These are phyloP conservation scores for Xenus cinereus DNA, from an alignment of 2,113 vertebrate species.

Conservation along the genomic window DNA sequence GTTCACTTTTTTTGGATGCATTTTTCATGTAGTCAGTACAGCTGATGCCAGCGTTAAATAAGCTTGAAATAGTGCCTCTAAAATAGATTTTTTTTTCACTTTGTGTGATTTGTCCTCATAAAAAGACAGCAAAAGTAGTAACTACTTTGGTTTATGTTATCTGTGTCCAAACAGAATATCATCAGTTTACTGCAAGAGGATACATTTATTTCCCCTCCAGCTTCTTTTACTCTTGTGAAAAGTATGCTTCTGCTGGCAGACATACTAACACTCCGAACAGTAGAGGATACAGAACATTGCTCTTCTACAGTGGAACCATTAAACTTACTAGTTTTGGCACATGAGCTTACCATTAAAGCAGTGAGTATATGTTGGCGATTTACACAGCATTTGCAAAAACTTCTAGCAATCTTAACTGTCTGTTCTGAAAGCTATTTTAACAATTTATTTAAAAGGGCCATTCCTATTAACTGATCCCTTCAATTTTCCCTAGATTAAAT, in stretches of 20 bases:
- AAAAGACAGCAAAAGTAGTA: not conserved
- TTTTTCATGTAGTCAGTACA: conserved; percentile 5
- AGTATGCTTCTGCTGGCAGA: conserved; percentile 76
- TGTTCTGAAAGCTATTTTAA: not conserved
- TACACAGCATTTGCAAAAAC: not conserved
- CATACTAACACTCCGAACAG: conserved; percentile 52
- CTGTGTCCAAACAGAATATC: conserved; percentile 70
- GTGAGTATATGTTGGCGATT: conserved; percentile 44
- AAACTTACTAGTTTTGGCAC: conserved; percentile 62
- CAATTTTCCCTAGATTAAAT: not conserved
- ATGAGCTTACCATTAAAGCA: conserved; percentile 71
- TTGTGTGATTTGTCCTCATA: conserved; percentile 8
- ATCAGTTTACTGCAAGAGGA: conserved; percentile 71
- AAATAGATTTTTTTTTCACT: not conserved
- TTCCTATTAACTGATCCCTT: not conserved
- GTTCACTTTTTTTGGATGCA: not conserved
- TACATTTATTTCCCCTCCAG: conserved; percentile 69
- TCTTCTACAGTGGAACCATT: conserved; percentile 56
- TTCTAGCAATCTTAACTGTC: not conserved
- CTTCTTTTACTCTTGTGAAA: conserved; percentile 70
- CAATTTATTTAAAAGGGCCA: not conserved
- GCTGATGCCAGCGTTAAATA: conserved; percentile 24
- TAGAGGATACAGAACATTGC: conserved; percentile 27
- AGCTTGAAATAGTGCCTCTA: conserved; percentile 3
- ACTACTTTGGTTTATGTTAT: conserved; percentile 15